Evolutionary conservation across 30 jellyfish, hydroid and myxozoan species (phyloP).

Genomic region (Pelagia noctiluca): DNA sequence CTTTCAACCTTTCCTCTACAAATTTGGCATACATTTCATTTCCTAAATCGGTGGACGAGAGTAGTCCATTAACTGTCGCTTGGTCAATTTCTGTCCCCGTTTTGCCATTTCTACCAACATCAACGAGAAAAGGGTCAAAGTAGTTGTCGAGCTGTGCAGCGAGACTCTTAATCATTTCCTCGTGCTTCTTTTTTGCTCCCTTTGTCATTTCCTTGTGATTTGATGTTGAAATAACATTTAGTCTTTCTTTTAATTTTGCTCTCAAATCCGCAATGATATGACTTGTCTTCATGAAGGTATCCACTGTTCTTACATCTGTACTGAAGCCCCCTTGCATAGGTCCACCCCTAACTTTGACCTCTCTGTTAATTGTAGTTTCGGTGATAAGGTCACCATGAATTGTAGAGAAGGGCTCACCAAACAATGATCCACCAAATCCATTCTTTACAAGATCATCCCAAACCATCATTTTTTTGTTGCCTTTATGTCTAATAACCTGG

Average conservation of each 20-base stretch:
- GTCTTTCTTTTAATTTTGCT: slow-evolving; percentile 17
- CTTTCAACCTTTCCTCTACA: slow-evolving; percentile 28
- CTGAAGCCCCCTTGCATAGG: slow-evolving; percentile 48
- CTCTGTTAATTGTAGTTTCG: slow-evolving; percentile 61
- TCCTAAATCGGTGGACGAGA: slow-evolving; percentile 29
- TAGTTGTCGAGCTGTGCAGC: slow-evolving; percentile 51
- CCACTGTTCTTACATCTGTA: slow-evolving; percentile 31
- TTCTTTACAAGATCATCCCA: slow-evolving; percentile 10
- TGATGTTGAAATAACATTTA: not conserved
- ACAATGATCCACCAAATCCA: slow-evolving; percentile 47
- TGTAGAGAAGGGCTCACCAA: slow-evolving; percentile 55
- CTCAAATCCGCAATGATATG: slow-evolving; percentile 12
- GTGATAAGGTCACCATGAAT: slow-evolving; percentile 71
- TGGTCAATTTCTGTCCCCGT: slow-evolving; percentile 56
- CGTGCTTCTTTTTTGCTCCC: slow-evolving; percentile 43
- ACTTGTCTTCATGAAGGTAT: slow-evolving; percentile 15
- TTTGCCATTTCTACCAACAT: slow-evolving; percentile 62
- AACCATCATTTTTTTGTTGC: slow-evolving; percentile 3
- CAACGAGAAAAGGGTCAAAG: slow-evolving; percentile 69
- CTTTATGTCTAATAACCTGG: slow-evolving; percentile 18
- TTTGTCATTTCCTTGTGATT: slow-evolving; percentile 52
- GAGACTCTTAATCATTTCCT: slow-evolving; percentile 42
- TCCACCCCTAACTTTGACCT: slow-evolving; percentile 64
- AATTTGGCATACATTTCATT: slow-evolving; percentile 29
- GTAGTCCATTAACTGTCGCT: slow-evolving; percentile 36